A percentile compares a stretch with the other conserved stretches of the same genome.
These are phyloP conservation scores for Pipra filicauda DNA, from an alignment of 2,113 vertebrate species.

Conservation along the genomic window DNA sequence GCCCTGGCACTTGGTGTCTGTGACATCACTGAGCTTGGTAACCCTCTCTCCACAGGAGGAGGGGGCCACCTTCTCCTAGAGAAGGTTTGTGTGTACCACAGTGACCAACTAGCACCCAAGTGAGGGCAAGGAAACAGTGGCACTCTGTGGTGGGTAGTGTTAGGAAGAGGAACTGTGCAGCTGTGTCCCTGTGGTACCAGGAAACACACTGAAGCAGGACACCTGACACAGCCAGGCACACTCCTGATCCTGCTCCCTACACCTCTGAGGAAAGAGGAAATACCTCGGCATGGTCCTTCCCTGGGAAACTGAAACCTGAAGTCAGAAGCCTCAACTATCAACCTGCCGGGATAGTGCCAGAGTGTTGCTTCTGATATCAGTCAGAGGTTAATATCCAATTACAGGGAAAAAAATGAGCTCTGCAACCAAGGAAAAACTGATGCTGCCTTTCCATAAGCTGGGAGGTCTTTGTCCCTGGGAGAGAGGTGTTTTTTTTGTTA, in stretches of 20 bases:
- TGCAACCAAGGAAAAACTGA: neutral
- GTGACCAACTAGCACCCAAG: too few species aligned
- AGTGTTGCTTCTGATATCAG: neutral
- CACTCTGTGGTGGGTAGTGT: neutral
- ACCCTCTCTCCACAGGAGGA: neutral
- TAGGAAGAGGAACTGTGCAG: neutral
- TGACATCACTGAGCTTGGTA: neutral
- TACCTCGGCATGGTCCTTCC: neutral
- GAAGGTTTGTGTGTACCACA: neutral
- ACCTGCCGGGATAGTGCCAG: neutral
- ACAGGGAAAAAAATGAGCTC: constrained; percentile 5
- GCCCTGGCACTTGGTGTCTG: neutral
- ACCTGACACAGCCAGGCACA: neutral
- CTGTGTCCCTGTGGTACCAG: neutral
- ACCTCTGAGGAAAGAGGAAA: constrained; percentile 7
- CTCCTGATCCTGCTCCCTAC: neutral
- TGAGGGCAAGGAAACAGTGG: neutral
- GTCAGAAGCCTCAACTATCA: neutral
- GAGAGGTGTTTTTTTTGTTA: rapidly evolving
- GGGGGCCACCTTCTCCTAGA: neutral
- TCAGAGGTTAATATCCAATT: constrained; percentile 25
- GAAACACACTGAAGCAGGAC: neutral
- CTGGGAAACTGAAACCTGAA: constrained; percentile 42
- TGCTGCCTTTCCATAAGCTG: neutral
- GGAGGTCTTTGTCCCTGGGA: neutral